Evolutionary conservation across 2,797 vertebrate species (phyloP).

Genomic region (Paguma larvata): DNA sequence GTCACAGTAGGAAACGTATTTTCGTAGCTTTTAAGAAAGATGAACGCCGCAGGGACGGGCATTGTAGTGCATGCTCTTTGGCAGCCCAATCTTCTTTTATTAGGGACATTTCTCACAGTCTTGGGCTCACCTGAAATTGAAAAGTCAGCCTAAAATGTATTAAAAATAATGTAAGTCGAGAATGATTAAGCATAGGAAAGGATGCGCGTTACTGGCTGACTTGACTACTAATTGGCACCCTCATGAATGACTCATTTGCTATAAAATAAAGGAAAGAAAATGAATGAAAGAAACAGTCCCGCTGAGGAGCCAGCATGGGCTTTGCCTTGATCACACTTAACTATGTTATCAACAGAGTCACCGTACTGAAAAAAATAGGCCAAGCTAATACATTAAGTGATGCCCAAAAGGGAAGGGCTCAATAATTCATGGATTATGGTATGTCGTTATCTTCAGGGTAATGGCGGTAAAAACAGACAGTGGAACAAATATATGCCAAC

Average conservation of each 20-base stretch:
- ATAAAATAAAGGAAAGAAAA: not conserved
- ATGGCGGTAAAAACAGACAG: not conserved
- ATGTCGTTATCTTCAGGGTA: not conserved
- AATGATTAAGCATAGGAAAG: not conserved
- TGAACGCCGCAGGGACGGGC: not conserved
- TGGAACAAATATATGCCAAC: not conserved
- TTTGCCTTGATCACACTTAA: not conserved
- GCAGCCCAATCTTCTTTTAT: not conserved
- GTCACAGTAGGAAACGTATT: conserved; percentile 43
- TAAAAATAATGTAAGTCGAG: not conserved
- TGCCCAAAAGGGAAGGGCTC: not conserved
- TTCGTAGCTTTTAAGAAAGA: conserved; percentile 60
- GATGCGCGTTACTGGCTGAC: not conserved
- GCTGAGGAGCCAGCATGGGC: accelerated
- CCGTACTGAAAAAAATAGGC: not conserved
- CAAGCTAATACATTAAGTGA: not conserved
- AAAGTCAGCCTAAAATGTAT: not conserved
- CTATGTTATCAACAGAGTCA: not conserved
- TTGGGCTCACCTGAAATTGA: not conserved
- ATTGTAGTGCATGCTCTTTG: not conserved
- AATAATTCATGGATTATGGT: accelerated
- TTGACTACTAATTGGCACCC: not conserved
- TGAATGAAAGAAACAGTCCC: not conserved
- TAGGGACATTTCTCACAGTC: not conserved
- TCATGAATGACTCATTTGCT: not conserved